Conservation (phyloP, 2,888 invertebrate genomes). For the Epiblema foenella region DNA sequence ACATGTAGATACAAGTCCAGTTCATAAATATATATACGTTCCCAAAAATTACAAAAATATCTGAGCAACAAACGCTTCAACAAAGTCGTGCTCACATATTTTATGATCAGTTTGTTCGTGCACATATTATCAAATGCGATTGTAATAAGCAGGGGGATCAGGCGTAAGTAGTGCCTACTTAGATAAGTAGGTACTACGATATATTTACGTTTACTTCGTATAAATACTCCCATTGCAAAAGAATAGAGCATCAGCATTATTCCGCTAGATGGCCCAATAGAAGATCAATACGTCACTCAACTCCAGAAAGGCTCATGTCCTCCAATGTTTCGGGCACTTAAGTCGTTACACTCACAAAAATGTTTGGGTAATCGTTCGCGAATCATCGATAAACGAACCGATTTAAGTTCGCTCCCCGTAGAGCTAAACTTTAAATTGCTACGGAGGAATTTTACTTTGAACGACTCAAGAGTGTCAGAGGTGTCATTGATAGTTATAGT, state of each 20-base stretch:
- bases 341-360: constrained; percentile 43
- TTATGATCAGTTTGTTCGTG: no score
- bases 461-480: constrained; percentile 43
- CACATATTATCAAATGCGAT: no score
- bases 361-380: constrained; percentile 79
- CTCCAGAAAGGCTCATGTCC: neutral
- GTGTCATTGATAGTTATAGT: constrained; percentile 40
- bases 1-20: no score
- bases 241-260: constrained; percentile 17
- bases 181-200: no score
- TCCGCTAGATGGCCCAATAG: constrained; percentile 68
- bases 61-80: no score
- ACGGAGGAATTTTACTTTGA: constrained; percentile 72
- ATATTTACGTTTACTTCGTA: neutral
- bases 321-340: neutral
- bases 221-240: constrained; percentile 1
- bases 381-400: constrained; percentile 82
- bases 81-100: no score
- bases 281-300: constrained; percentile 54
- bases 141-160: no score
- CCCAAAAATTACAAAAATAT: no score
- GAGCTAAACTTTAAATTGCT: constrained; percentile 82
- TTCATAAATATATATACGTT: no score
- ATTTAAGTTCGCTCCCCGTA: constrained; percentile 76
- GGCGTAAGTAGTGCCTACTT: no score